A percentile compares a stretch with the other conserved stretches of the same genome.
phyloP scores from a whole-genome alignment of 2,797 vertebrate genomes.

The Hylomyscus alleni region DNA sequence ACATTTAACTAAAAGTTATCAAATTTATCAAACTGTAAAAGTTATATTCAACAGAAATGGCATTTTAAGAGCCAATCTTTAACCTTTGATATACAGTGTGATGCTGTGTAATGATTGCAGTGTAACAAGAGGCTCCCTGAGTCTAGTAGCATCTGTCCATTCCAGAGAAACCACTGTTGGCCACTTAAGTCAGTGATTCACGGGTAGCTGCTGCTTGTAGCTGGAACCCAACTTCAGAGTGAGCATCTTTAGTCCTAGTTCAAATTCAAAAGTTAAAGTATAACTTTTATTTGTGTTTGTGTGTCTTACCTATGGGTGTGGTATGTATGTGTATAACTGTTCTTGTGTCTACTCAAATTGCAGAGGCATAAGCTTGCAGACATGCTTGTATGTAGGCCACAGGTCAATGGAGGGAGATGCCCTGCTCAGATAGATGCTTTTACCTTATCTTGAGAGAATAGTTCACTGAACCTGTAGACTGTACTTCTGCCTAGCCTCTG shows the following conservation, averaged over 20 bases:
- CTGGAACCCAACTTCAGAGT: too few species aligned
- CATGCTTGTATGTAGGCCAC: neutral
- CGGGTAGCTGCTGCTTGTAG: rapidly evolving
- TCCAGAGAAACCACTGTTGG: neutral
- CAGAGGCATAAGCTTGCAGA: neutral
- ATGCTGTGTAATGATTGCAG: neutral
- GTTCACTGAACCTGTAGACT: neutral
- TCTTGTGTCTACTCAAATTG: neutral
- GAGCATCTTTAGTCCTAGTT: neutral
- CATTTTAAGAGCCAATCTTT: too few species aligned
- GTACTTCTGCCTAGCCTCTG: neutral
- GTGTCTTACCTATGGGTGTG: neutral
- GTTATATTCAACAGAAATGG: neutral
- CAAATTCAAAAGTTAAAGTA: neutral
- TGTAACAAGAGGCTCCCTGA: neutral
- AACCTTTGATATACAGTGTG: too few species aligned
- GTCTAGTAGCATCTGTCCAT: neutral
- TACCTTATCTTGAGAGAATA: neutral
- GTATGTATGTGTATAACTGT: neutral
- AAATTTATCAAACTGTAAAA: neutral
- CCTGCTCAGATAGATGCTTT: neutral
- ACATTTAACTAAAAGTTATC: neutral
- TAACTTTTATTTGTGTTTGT: neutral
- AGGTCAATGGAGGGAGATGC: neutral
- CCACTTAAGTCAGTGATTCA: rapidly evolving